Evolutionary conservation across 1,140 invertebrate genomes (phyloP).

Genomic region (Lasioglossum baleicum): DNA sequence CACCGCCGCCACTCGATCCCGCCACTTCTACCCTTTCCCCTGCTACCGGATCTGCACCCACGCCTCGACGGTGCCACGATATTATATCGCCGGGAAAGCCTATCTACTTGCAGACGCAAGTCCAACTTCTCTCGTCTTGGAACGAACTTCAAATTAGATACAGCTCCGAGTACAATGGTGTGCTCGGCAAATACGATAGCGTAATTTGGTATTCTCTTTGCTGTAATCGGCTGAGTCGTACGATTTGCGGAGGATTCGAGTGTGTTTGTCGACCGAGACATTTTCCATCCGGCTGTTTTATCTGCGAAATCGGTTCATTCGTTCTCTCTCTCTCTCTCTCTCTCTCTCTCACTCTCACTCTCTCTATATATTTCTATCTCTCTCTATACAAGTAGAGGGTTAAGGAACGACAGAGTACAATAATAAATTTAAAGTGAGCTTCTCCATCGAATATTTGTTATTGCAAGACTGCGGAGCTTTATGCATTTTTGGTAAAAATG

Average conservation of each 20-base stretch:
- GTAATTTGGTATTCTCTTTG: constrained; percentile 45
- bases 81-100: constrained; percentile 55
- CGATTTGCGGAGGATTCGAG: constrained; percentile 16
- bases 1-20: constrained; percentile 36
- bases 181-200: constrained; percentile 40
- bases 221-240: constrained; percentile 37
- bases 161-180: constrained; percentile 44
- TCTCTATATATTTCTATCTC: too few relatives aligned
- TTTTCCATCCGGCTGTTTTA: background rate
- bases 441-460: too few relatives aligned
- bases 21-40: constrained; percentile 15
- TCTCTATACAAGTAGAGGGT: too few relatives aligned
- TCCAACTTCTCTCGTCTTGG: constrained; percentile 46
- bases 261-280: constrained; percentile 14
- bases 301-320: background rate
- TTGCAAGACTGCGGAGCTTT: too few relatives aligned
- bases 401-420: too few relatives aligned
- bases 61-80: constrained; percentile 32
- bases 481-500: too few relatives aligned
- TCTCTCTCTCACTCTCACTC: too few relatives aligned
- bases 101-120: constrained; percentile 43
- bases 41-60: background rate
- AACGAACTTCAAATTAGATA: constrained; percentile 62
- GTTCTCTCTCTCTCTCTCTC: background rate
- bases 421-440: too few relatives aligned